A percentile compares a stretch with the other conserved stretches of the same genome.
Conservation (phyloP, 2,888 invertebrate genomes). For the Patella caerulea region DNA sequence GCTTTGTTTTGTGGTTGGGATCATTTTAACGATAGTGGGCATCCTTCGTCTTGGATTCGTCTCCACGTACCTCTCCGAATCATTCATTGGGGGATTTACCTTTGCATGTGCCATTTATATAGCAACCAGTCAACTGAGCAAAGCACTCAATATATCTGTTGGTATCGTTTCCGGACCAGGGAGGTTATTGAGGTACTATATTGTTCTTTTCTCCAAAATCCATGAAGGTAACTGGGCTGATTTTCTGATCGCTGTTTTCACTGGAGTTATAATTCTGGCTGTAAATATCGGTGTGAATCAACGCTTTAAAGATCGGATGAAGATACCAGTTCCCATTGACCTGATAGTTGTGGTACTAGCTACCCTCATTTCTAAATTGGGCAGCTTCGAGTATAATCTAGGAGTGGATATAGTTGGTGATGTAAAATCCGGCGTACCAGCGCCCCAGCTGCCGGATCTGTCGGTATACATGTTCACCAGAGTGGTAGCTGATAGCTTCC, state of each 20-base stretch:
- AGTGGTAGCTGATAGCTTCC: conserved; percentile 43
- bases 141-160: conserved; percentile 47
- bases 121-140: conserved; percentile 43
- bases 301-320: conserved; percentile 50
- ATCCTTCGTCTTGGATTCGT: conserved; percentile 48
- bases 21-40: conserved; percentile 46
- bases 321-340: conserved; percentile 65
- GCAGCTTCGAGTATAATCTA: conserved; percentile 48
- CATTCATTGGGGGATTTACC: conserved; percentile 59
- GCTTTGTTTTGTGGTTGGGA: conserved; percentile 39
- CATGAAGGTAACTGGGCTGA: conserved; percentile 78
- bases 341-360: conserved; percentile 56
- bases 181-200: conserved; percentile 73
- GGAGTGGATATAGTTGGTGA: conserved; percentile 46
- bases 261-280: conserved; percentile 77
- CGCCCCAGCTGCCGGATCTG: conserved; percentile 47
- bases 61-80: conserved; percentile 49
- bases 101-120: conserved; percentile 55
- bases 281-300: conserved; percentile 53
- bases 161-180: conserved; percentile 43
- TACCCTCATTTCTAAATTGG: conserved; percentile 45
- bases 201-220: conserved; percentile 76
- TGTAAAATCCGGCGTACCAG: conserved; percentile 56
- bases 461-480: conserved; percentile 17
- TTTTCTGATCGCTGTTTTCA: conserved; percentile 78